Evolutionary conservation across 1,140 invertebrate species (phyloP), one percentile per base, ranked within the genome.

Genomic region (Xylocopa sonorina): DNA sequence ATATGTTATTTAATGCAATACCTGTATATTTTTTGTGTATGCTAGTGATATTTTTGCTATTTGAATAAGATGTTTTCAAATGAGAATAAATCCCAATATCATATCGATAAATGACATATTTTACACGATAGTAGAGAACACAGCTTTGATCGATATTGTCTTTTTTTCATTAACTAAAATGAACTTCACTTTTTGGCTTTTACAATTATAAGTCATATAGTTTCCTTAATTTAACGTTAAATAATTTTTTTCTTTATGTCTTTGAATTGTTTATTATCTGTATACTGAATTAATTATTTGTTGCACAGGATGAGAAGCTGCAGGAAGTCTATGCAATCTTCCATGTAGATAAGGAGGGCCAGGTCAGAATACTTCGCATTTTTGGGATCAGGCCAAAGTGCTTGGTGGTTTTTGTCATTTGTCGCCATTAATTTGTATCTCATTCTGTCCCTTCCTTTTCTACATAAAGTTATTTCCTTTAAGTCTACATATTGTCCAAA

Each of bases 281-380:
- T 71, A 74, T 77, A 84, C 53, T 89, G 73, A 83, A 81, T 86
- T 89, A 69, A 90, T 91, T 94, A 91, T 94, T 93, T 93, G 89
- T 92, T 93, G 88, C 93, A 93, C 93, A 95, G 94, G 94, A 94
- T 89, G 93, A 94, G 86, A 94, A 95, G 91, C 88, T 86, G 89
- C 94, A 94, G 92, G 94, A 95, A 93, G 91, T 95, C 88, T 92
- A 94, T 92, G 94, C 94, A 82, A 94, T 95, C 84, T 93, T 95
- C 93, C 95, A 94, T 94, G 93, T 95, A 94, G 94, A 95, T 92
- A 94, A 95, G 93, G 93, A 95, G 86, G 94, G 93, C 85, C 94
- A 95, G 95, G 95, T 95, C 94, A 94, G 94, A 93, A 85, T 88
- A 84, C 88, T 91, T 91, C 84, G 81, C 71, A 89, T 89, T 89